Percentiles rank a stretch among this genome's conserved stretches.
Evolutionary conservation across 1,140 invertebrate genomes (phyloP).

Genomic region (Drosophila albomicans): DNA sequence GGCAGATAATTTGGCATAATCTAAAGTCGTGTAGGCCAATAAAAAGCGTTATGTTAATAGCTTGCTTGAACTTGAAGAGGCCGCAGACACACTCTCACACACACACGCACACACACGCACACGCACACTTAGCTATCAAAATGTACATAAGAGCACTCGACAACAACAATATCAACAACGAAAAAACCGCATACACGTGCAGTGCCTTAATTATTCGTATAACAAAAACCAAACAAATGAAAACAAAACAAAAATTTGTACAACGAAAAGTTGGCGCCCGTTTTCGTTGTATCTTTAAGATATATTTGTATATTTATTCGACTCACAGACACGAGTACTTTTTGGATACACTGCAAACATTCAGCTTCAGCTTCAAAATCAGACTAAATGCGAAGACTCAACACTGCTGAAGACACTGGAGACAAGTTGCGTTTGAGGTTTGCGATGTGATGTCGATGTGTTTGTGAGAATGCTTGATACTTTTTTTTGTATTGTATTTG

Average conservation of each 20-base stretch:
- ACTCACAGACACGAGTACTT: slow-evolving; percentile 45
- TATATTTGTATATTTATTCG: slow-evolving; percentile 28
- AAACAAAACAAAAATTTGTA: slow-evolving; percentile 14
- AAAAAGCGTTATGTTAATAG: slow-evolving; percentile 22
- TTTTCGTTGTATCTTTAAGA: slow-evolving; percentile 45
- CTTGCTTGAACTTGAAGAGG: slow-evolving; percentile 27
- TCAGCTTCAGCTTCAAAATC: slow-evolving; percentile 18
- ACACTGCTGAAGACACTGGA: slow-evolving; percentile 25
- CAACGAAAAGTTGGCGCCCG: slow-evolving; percentile 23
- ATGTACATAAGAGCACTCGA: slow-evolving; percentile 8
- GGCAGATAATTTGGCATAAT: slow-evolving; percentile 18
- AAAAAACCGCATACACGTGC: slow-evolving; percentile 23
- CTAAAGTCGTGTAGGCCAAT: slow-evolving; percentile 6
- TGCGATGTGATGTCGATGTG: slow-evolving; percentile 21
- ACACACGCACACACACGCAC: neutral
- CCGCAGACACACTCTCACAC: neutral
- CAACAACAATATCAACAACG: no score
- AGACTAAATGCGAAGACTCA: slow-evolving; percentile 20
- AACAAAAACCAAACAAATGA: slow-evolving; percentile 7
- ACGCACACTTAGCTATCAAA: neutral
- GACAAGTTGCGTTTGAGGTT: slow-evolving; percentile 64
- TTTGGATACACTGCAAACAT: slow-evolving; percentile 18
- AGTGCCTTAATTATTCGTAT: slow-evolving; percentile 24
- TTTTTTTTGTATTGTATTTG: neutral
- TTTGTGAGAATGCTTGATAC: neutral